Base-by-base conservation (phyloP, 2,888 invertebrate genomes). In the Eupithecia dodoneata region DNA sequence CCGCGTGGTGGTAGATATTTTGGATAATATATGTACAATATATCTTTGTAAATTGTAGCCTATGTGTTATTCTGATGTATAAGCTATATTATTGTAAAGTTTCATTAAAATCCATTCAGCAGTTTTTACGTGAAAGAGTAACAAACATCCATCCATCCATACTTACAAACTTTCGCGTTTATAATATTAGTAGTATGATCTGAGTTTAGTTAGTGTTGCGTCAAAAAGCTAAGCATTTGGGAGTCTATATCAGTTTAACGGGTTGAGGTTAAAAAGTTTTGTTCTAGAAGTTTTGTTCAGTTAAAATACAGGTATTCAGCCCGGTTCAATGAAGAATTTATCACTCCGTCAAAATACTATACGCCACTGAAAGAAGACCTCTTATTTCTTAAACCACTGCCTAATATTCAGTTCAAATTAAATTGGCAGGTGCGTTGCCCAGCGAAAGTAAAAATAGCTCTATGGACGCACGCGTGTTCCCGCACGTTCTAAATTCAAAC, bases 391-490 rank as follows among this genome's bases (percentile, higher is more conserved):
- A 12, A 2, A 13, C 52, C 10, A 12, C 7, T 41, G 4, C 71
- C 47, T 15, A 42, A 18, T n/a, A 42, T 45, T 73, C 74, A 80
- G 90, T 15, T 88, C 91, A 81, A 71, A 44, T 18, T 72, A 82
- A 72, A 82, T 75, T 88, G 88, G 92, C 73, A 78, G 80, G 71
- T 74, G 80, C 81, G 82, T 87, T 86, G 86, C 92, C 93, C 93
- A 92, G 93, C 88, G 83, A 89, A 91, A 88, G 85, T 92, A 93
- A 88, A 90, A 91, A 93, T 93, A 93, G 91, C 85, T 76, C 83
- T 83, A 85, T 85, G 85, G 86, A 86, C 84, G 87, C 87, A 88
- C 87, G 87, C 86, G 87, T 86, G 87, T 86, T 87, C 84, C 83
- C 85, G 83, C 83, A 83, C 87, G 90, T 87, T 91, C 93, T 92